These are phyloP conservation scores for Lobophora halterata DNA, from an alignment of 2,888 invertebrate genomes.

Conservation along the genomic window DNA sequence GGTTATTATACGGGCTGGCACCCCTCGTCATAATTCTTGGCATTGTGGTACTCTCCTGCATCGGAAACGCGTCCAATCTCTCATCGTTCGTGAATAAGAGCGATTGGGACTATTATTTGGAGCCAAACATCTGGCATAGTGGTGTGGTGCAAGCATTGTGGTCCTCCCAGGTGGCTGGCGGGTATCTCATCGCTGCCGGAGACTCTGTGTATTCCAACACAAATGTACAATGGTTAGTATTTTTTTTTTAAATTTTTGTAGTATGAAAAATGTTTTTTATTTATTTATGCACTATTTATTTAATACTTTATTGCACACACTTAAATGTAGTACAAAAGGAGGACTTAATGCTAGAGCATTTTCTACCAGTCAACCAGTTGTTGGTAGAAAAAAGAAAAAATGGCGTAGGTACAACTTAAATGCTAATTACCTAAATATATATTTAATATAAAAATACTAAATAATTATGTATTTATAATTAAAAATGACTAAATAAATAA, in stretches of 20 bases:
- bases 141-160: slow-evolving; percentile 58
- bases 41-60: slow-evolving; percentile 36
- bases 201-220: slow-evolving; percentile 56
- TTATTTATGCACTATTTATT: not conserved
- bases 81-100: slow-evolving; percentile 30
- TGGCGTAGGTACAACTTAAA: no score
- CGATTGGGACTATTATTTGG: slow-evolving; percentile 49
- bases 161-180: slow-evolving; percentile 60
- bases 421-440: no score
- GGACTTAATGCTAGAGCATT: no score
- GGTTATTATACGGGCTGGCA: slow-evolving; percentile 50
- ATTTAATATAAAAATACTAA: no score
- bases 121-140: slow-evolving; percentile 56
- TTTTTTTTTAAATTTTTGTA: slow-evolving; percentile 9
- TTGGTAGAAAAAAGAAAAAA: no score
- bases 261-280: not conserved
- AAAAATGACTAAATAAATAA: no score
- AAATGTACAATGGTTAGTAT: slow-evolving; percentile 60
- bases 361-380: no score
- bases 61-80: slow-evolving; percentile 42
- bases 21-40: slow-evolving; percentile 44
- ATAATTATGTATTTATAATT: no score
- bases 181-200: slow-evolving; percentile 58
- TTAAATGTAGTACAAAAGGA: no score
- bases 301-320: no score